Base-by-base conservation (phyloP, 2,113 vertebrate species). In the Callocephalon fimbriatum region DNA sequence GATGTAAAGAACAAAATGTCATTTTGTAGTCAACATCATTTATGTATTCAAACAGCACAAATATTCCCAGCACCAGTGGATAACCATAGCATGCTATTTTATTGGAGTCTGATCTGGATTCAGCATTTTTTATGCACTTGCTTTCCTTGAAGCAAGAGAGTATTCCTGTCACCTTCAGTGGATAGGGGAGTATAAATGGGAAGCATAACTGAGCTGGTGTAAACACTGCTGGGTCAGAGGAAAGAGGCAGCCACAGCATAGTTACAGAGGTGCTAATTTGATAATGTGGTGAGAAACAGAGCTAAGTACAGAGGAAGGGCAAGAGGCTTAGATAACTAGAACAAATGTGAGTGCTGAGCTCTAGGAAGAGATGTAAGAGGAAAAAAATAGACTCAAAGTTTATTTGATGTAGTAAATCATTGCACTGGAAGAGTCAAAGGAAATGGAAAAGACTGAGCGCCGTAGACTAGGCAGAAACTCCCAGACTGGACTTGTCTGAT, bases 241-340 rank as follows among this genome's bases (percentile, higher is more conserved):
- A 90, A 77, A 73, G 26, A 80, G 68, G 51, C 75, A 93, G 40
- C 25, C 27, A 6, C 38, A 77, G 76, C 22, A 50, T 89, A 74
- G 85, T 90, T 94, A 94, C 51, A 17, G 86, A 95, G 61, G 73
- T 93, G 88, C 56, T 97, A 93, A 96, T 94, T 92, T 79, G 68
- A 74, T 89, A 91, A 92, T 56, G 68, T n/a, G 44, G 65, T 87
- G 65, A 95, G 96, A 94, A 90, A 85, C 27, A 81, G 75, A 93
- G 19, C 51, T 91, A 85, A 95, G 56, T 56, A 84, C 51, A 65
- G 82, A 95, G 88, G 88, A 97, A 97, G 83, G 68, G 44, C 88
- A 56, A 37, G 27, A 93, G 40, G 23, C 35, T 90, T 88, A 59
- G 51, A 51, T 45, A 88, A 93, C 78, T 88, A 65, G 74, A 92